Evolutionary conservation across 2,113 vertebrate genomes (phyloP), one percentile per base, ranked within the genome.

Genomic region (Melanostigma gelatinosum): DNA sequence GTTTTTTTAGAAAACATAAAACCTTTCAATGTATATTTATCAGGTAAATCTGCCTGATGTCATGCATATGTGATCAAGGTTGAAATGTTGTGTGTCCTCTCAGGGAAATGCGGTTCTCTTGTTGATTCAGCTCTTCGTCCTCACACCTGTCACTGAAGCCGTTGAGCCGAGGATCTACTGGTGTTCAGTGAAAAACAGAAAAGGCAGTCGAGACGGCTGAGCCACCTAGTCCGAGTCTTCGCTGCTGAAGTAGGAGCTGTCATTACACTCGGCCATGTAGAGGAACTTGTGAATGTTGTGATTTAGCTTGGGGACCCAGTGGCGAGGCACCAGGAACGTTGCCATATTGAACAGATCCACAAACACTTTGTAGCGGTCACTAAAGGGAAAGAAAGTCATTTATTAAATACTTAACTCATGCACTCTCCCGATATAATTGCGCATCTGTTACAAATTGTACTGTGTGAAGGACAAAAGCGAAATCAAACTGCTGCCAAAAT

Each of bases 351-450:
- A 99, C 80, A 99, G 94, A 84, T 99, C 98, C 90, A 99, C 97
- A 71, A 99, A 99, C 12, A 99, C 98, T 83, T 99, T 99, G 93
- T 99, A 99, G 75, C 98, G 97, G 91, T 99, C 98, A 85, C 98
- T 99, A 92, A 38, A 77, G 20, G 55, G 48, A 76, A 24, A 78
- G 10, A 66, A 65, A 10, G 62, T 32, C 0, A 42, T 10, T 5
- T 4, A 64, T 66, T 32, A 16, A 72, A 66, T 63, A 65, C 65
- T 60, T 20, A 46, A 60, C n/a, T n/a, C 1, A 13, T 36, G 22
- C 6, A 10, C 7, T 32, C 5, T 0, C 15, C 3, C 1, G n/a
- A 9, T 57, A 22, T 32, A 50, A 72, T 50, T 42, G 6, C 27
- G 12, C 46, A 58, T 60, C 36, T 84, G 80, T 54, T 40, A 1